Conservation (phyloP, 2,888 invertebrate species). For the Brachypterus glaber region DNA sequence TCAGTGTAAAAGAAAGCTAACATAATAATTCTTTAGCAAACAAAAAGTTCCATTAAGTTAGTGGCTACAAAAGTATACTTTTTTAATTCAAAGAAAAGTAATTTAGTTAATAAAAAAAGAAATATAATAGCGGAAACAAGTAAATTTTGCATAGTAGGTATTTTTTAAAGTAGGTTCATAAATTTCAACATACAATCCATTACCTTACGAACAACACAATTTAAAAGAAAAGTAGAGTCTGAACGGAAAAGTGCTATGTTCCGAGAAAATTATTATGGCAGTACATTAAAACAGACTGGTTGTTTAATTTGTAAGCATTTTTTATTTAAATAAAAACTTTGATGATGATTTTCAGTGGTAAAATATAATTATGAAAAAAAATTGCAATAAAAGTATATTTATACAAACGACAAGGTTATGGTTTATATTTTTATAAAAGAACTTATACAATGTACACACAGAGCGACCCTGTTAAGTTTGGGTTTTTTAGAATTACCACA, state of each 20-base stretch:
- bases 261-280: conserved; percentile 17
- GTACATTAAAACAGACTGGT: conserved; percentile 19
- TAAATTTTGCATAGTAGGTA: conserved; percentile 22
- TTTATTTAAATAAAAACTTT: conserved; percentile 21
- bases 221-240: conserved; percentile 21
- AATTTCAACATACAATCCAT: conserved; percentile 24
- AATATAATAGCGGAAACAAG: conserved; percentile 16
- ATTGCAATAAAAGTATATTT: no score
- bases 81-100: neutral
- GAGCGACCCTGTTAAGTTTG: no score
- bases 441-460: no score
- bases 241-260: conserved; percentile 16
- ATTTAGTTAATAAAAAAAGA: neutral
- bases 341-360: neutral
- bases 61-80: no score
- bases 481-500: no score
- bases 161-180: conserved; percentile 25
- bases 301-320: conserved; percentile 19
- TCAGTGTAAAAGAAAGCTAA: no score
- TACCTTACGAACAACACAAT: conserved; percentile 23
- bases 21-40: no score
- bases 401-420: no score
- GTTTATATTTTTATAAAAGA: no score
- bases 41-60: no score
- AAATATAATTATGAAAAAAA: conserved; percentile 2